Conservation (phyloP, 2,888 invertebrate species). For the Nephrotoma appendiculata region DNA sequence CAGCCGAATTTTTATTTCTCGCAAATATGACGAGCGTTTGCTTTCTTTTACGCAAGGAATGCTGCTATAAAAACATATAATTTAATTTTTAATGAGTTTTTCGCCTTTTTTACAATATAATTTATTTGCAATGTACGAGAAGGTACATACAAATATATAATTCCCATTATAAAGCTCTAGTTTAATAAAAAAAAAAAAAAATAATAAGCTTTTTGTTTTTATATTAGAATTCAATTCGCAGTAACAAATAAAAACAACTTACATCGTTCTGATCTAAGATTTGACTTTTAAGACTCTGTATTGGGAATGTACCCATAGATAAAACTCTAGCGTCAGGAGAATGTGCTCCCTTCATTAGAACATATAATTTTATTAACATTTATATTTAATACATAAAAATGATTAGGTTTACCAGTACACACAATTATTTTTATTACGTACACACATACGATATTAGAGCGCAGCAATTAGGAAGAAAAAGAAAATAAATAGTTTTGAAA, state of each 20-base stretch:
- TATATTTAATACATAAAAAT: background rate
- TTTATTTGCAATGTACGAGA: background rate
- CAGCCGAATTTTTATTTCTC: background rate
- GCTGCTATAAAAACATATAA: background rate
- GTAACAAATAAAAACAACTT: slow-evolving; percentile 39
- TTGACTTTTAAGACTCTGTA: slow-evolving; percentile 76
- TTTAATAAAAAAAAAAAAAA: background rate
- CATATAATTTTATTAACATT: background rate
- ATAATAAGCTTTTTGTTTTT: background rate
- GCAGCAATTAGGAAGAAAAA: slow-evolving; percentile 5
- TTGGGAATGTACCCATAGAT: slow-evolving; percentile 81
- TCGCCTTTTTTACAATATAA: background rate
- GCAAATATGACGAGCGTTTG: background rate
- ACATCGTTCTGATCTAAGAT: slow-evolving; percentile 79
- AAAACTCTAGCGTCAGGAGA: slow-evolving; percentile 84
- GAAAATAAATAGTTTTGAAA: background rate
- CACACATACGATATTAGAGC: background rate
- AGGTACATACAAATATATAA: background rate
- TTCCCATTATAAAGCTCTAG: background rate
- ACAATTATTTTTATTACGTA: background rate
- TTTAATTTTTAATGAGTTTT: background rate
- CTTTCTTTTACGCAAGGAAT: background rate
- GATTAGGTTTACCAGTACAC: background rate
- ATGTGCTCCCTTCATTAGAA: slow-evolving; percentile 56
- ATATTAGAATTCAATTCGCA: background rate